These are phyloP conservation scores for Poliocrania exsul DNA, from an alignment of 2,797 vertebrate species.

Conservation along the genomic window DNA sequence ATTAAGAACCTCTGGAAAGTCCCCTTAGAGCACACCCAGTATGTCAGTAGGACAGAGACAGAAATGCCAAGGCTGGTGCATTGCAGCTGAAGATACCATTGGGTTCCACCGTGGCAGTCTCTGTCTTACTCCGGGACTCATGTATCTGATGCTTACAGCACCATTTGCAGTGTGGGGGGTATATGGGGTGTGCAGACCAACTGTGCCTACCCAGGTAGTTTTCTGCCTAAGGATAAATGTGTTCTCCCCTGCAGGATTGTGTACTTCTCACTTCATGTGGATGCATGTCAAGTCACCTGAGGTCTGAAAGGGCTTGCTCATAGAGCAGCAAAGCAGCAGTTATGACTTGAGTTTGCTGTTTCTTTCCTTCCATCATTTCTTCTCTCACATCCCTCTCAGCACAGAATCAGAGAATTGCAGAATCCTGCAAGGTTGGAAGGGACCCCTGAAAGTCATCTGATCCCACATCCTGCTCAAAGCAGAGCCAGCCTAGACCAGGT, in stretches of 20 bases:
- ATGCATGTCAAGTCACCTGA: background rate
- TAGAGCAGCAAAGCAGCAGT: background rate
- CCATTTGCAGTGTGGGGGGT: fast-evolving
- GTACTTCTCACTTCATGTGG: background rate
- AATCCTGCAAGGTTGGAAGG: background rate
- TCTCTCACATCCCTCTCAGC: background rate
- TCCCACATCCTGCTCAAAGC: background rate
- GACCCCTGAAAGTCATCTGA: background rate
- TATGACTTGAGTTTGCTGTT: background rate
- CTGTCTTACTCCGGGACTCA: background rate
- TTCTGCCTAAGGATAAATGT: background rate
- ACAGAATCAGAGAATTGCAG: background rate
- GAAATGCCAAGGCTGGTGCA: background rate
- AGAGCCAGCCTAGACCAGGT: background rate
- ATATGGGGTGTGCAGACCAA: background rate
- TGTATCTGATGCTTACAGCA: background rate
- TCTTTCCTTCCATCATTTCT: background rate
- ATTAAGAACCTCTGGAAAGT: constrained; percentile 27
- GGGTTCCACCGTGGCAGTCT: fast-evolving
- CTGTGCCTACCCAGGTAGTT: background rate
- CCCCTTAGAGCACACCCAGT: background rate
- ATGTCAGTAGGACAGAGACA: background rate
- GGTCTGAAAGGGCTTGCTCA: background rate
- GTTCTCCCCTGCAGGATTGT: background rate
- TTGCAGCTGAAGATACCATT: fast-evolving